Conservation (phyloP, 2,888 invertebrate genomes). For the Parnassius mnemosyne region DNA sequence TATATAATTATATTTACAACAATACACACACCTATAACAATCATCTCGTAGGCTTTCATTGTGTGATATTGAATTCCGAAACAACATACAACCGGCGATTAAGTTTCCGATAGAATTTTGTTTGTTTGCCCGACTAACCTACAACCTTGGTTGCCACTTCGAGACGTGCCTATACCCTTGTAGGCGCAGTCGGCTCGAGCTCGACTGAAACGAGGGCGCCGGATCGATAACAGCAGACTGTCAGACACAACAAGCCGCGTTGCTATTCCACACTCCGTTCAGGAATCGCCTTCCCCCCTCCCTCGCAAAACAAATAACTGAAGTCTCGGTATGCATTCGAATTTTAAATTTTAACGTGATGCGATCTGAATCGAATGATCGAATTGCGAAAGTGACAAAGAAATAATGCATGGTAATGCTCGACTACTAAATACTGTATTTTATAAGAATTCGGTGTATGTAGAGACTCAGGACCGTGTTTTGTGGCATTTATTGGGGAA, state of each 20-base stretch:
- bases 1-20: too few species aligned
- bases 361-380: neutral
- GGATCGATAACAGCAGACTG: constrained; percentile 80
- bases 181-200: constrained; percentile 65
- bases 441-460: too few species aligned
- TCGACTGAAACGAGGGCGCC: constrained; percentile 73
- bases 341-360: constrained; percentile 1
- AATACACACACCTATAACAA: too few species aligned
- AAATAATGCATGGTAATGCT: neutral
- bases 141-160: constrained; percentile 48
- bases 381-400: constrained; percentile 1
- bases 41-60: too few species aligned
- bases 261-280: constrained; percentile 35
- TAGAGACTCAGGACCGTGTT: too few species aligned
- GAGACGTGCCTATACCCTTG: constrained; percentile 51
- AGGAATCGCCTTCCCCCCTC: constrained; percentile 20
- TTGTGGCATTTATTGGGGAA: too few species aligned
- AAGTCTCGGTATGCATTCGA: neutral
- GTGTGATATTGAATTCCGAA: neutral
- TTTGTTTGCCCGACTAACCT: constrained; percentile 40
- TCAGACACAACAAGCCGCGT: constrained; percentile 63
- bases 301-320: constrained; percentile 27
- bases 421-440: too few species aligned
- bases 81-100: neutral
- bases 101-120: constrained; percentile 25